A percentile compares a stretch with the other conserved stretches of the same genome.
phyloP scores from a whole-genome alignment of 2,888 invertebrate species.

The Leucozona laternaria region DNA sequence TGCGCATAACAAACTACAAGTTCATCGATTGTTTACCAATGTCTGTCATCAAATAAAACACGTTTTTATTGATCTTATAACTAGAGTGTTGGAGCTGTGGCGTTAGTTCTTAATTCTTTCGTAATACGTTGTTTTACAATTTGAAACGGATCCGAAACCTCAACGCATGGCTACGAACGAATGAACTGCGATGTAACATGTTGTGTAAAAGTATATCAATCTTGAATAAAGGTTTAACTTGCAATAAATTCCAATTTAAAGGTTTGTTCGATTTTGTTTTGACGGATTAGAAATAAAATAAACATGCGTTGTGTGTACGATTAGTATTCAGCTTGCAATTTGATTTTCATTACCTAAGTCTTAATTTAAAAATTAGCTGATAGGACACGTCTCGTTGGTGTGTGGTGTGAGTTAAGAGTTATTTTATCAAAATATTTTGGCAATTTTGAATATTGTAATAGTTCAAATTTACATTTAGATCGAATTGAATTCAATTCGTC shows the following conservation, averaged over 20 bases:
- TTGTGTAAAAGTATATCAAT: not conserved
- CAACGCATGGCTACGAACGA: not conserved
- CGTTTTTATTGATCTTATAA: not conserved
- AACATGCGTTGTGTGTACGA: not conserved
- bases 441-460: slow-evolving; percentile 33
- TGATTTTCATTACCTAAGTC: not conserved
- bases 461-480: slow-evolving; percentile 45
- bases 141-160: not conserved
- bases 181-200: no score
- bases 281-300: not conserved
- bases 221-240: not conserved
- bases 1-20: not conserved
- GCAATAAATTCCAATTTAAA: not conserved
- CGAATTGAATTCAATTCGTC: not conserved
- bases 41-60: slow-evolving; percentile 6
- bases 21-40: not conserved
- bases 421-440: slow-evolving; percentile 20
- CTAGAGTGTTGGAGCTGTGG: not conserved
- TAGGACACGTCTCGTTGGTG: not conserved
- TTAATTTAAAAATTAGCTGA: not conserved
- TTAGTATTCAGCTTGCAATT: not conserved
- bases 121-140: not conserved
- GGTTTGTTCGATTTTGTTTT: not conserved
- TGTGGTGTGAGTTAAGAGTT: not conserved
- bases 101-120: not conserved